Evolutionary conservation across 2,888 invertebrate genomes (phyloP), one percentile per base, ranked within the genome.

Genomic region (Fissipunctia ypsillon): DNA sequence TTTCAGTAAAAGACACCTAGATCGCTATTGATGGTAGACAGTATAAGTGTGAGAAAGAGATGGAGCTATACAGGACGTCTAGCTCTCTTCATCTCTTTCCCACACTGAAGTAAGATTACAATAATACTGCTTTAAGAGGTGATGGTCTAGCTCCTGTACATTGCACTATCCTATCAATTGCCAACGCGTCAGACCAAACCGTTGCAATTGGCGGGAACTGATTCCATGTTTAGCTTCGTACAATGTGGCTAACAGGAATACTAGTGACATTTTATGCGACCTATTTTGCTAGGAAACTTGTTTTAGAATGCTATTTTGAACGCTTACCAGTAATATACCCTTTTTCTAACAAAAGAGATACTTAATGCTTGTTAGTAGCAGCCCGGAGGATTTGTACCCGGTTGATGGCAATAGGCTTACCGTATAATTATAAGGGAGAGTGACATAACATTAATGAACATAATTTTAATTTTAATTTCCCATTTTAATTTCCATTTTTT

Each of bases 151-250:
- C n/a, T n/a, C n/a, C n/a, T n/a, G n/a, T n/a, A 56, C 68, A 56
- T 48, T 73, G 54, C 67, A 61, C 60, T 50, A 16, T 35, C n/a
- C n/a, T n/a, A 25, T 7, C 41, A 10, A 54, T 35, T n/a, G 12
- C 16, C 28, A 31, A 65, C 31, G 54, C 67, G 54, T 66, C 54
- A 10, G 16, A 31, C 16, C 16, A 45, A 43, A 52, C 67, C 31
- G 68, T 56, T 35, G 48, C 48, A 48, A 1, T 56, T 67, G 77
- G 48, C 45, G 31, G 28, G 38, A 48, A 76, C 65, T 31, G 76
- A 54, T 65, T 54, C 38, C n/a, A 45, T 28, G n/a, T 28, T 28
- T 6, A 28, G n/a, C n/a, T 14, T 25, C n/a, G n/a, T n/a, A 16
- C 1, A 28, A 38, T 38, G n/a, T 31, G 19, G 28, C 41, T 52